Evolutionary conservation across 2,113 vertebrate species (phyloP).

Genomic region (Manacus vitellinus): DNA sequence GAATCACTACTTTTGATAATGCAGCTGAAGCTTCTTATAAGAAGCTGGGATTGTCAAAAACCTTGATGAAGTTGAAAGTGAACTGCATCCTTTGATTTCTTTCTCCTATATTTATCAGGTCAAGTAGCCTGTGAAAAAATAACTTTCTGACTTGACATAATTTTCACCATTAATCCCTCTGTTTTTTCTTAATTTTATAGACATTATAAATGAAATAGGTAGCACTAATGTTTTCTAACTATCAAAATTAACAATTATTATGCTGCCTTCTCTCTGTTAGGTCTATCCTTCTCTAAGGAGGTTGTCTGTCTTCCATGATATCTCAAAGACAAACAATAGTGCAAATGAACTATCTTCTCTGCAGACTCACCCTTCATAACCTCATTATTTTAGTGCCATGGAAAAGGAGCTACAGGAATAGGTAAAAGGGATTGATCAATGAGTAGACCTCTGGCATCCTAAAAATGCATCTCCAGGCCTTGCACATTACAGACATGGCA

Average conservation of each 20-base stretch:
- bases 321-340: background rate
- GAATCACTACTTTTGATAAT: background rate
- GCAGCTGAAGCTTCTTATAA: background rate
- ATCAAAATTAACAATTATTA: background rate
- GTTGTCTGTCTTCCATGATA: background rate
- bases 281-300: background rate
- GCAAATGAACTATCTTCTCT: background rate
- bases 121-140: background rate
- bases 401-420: background rate
- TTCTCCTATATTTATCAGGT: background rate
- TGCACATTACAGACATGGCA: background rate
- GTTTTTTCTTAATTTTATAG: background rate
- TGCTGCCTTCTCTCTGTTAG: background rate
- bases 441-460: background rate
- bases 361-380: background rate
- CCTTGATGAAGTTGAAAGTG: background rate
- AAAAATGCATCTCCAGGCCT: background rate
- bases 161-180: background rate
- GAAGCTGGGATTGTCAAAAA: background rate
- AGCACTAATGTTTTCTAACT: background rate
- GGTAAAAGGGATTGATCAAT: background rate
- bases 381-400: background rate
- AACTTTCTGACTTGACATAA: background rate
- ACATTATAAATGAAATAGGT: background rate
- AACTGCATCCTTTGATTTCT: background rate